Base-by-base conservation (phyloP, 1,140 invertebrate species). In the Camponotus pennsylvanicus region DNA sequence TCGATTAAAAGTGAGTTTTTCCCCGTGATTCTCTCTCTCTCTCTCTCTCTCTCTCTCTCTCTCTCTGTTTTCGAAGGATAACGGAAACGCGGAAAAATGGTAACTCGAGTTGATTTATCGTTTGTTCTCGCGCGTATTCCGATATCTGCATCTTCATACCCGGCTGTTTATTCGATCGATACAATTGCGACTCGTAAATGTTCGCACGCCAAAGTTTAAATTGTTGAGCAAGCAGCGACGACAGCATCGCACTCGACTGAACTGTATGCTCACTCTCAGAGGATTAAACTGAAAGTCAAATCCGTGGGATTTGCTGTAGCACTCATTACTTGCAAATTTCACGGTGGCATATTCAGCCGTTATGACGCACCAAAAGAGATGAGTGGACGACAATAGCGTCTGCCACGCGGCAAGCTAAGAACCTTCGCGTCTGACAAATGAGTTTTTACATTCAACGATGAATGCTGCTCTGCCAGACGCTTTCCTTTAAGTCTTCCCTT, bases 271-370 rank as follows among this genome's bases (percentile, higher is more conserved):
- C 9, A 18, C 21, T 66, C 76, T 37, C 87, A 52, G 18, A 52
- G 57, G 71, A 85, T 89, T 90, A 90, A 90, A 85, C 64, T 87
- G 63, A 40, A 67, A 78, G 21, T 77, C 80, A 49, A 85, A 85
- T 78, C 76, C 71, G 73, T 42, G 18, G 63, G 42, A 66, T 55
- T 70, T 45, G 40, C 63, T 13, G 57, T 63, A 40, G 49, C 45
- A 40, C 49, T 64, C 49, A 88, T 90, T 89, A 88, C 89, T 89
- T 49, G 80, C 80, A 76, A 70, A 87, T 85, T 87, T 87, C 64
- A 83, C 63, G 32, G 11, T 34, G 37, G 21, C 21, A 27, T 32
- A 32, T 37, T 77, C 45, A 32, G 2, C 61, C 37, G 45, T 77
- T 66, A 77, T 34, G 61, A 67, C 61, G 49, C 2, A 45, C 15